Evolutionary conservation across 2,888 invertebrate species (phyloP), one percentile per base, ranked within the genome.

Genomic region (Drosophila bunnanda): DNA sequence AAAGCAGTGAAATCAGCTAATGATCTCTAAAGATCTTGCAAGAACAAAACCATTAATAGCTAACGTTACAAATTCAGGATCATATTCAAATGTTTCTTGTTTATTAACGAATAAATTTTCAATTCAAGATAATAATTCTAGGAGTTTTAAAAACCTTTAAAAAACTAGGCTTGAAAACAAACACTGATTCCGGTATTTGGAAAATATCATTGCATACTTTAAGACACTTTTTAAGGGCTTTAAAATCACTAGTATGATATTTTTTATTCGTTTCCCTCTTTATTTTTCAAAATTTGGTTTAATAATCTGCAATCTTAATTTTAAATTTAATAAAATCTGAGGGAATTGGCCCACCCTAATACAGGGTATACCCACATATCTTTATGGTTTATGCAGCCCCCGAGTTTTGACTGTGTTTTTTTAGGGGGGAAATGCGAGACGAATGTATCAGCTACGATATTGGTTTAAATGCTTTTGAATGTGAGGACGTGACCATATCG

Each of bases 361-460:
- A 12, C 13, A 9, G 10, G 10, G 4, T 39, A 34, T 28, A n/a
- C n/a, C n/a, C n/a, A 20, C n/a, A 54, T 59, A 22, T 39, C 8
- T 44, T 56, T 41, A 52, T 44, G 38, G 25, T 46, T 28, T 58
- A 43, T 68, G 32, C 48, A 32, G 17, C 50, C 50, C 32, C 48
- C 17, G 1, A 39, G 52, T 30, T 78, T n/a, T 43, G 32, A 20
- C 22, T 20, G 28, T 64, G 22, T 68, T 39, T 65, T 61, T 50
- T 64, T 53, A 52, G 17, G 48, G n/a, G 52, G 60, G 34, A 41
- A 71, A 84, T 74, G 85, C 78, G 82, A 77, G 70, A 78, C 76
- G 64, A 72, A 78, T 79, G 70, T 64, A 91, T 90, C 83, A 91
- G 90, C 91, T 92, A 91, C 91, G 32, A 55, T 28, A 36, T 74